Percentiles rank a stretch among this genome's conserved stretches.
Conservation (phyloP, 2,113 vertebrate species). For the Murina feae region DNA sequence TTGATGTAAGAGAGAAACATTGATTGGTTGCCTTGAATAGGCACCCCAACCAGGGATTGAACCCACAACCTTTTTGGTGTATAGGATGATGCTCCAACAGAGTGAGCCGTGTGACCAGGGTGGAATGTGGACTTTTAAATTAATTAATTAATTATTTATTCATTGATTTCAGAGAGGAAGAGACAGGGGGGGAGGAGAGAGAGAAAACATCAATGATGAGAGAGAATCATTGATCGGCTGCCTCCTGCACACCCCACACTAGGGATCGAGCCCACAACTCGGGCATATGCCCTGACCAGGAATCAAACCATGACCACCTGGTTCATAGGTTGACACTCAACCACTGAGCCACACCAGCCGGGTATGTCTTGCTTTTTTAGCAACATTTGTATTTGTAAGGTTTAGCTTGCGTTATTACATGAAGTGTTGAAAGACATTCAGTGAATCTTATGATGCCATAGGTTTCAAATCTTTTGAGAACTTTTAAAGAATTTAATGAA, state of each 20-base stretch:
- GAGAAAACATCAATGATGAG: too few relatives aligned
- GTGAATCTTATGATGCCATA: not conserved
- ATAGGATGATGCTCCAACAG: not conserved
- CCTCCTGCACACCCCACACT: too few relatives aligned
- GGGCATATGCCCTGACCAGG: too few relatives aligned
- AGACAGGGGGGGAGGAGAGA: too few relatives aligned
- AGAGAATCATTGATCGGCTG: too few relatives aligned
- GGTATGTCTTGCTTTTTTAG: not conserved
- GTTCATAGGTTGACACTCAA: too few relatives aligned
- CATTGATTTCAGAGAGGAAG: too few relatives aligned
- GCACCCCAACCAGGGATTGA: not conserved
- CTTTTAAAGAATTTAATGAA: not conserved
- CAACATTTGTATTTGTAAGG: not conserved
- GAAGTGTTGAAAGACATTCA: too few relatives aligned
- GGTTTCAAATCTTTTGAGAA: constrained; percentile 40
- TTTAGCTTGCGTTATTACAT: not conserved
- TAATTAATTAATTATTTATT: not conserved
- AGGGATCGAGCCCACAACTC: too few relatives aligned
- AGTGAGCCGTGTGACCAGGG: not conserved
- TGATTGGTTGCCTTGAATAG: not conserved
- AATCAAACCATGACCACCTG: too few relatives aligned
- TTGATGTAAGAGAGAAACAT: not conserved
- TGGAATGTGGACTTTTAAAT: not conserved
- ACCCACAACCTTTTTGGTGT: not conserved
- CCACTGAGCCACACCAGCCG: too few relatives aligned